Evolutionary conservation across 2,888 invertebrate species (phyloP), one percentile per base, ranked within the genome.

Genomic region (Melinopterus prodromus): DNA sequence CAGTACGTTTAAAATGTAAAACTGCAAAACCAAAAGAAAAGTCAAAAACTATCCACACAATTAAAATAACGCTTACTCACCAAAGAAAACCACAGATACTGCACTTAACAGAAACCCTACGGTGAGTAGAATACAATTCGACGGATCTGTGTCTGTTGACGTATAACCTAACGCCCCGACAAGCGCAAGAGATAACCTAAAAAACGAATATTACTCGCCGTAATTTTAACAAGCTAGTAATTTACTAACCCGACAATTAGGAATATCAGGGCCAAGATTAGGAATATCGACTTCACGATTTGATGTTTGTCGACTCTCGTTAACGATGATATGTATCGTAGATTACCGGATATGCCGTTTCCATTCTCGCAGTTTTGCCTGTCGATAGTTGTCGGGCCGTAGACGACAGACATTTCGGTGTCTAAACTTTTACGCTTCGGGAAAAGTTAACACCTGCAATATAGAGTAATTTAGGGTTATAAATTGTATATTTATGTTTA

Each of bases 1-100:
- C 84, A 6, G 87, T 87, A 78, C 87, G 79, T 76, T 87, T 86
- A 83, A 87, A 83, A 80, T 87, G 87, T 80, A 87, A 86, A 70
- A 87, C 90, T 90, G 78, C 75, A 85, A 85, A 78, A 79, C 35
- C n/a, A 77, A 77, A 71, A 35, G 5, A 15, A 35, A 79, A 79
- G n/a, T n/a, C n/a, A 36, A 77, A 12, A 38, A 26, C 26, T 35
- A 72, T 38, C 53, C 38, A 14, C 9, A 16, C 7, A 78, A 12
- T 71, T 6, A 72, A 15, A 16, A 36, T 14, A 71, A 6, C 35
- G 70, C 35, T 70, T 7, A 72, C 72, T 80, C 69, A 80, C 80
- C 16, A 36, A 78, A 71, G 35, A 80, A 80, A 9, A 76, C 71
- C 36, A 78, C 69, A 0, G 78, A 78, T 77, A 78, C 69, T 53